phyloP scores from a whole-genome alignment of 2,113 vertebrate genomes.

The Aegithalos caudatus region DNA sequence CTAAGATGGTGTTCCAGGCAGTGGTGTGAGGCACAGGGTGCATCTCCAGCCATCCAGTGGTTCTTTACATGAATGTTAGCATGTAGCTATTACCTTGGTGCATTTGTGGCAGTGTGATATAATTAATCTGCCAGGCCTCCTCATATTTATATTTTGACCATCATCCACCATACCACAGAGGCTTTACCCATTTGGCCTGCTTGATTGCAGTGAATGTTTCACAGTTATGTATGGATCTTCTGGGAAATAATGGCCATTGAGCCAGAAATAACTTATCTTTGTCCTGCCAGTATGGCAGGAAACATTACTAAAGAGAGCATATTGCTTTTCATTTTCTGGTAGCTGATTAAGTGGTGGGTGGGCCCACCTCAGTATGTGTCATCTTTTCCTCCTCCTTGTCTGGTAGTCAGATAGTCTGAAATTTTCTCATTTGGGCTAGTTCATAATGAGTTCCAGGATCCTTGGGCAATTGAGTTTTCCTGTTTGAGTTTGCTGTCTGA shows the following conservation, averaged over 20 bases:
- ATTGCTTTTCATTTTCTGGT: background rate
- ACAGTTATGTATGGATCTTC: background rate
- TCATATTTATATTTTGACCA: background rate
- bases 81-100: no score
- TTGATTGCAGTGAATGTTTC: background rate
- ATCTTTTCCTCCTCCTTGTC: background rate
- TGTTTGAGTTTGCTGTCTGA: background rate
- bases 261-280: background rate
- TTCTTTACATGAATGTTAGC: rapidly evolving
- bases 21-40: background rate
- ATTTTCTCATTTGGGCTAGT: background rate
- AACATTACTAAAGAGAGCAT: background rate
- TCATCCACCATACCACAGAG: background rate
- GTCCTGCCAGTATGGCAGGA: background rate
- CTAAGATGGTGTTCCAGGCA: background rate
- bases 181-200: background rate
- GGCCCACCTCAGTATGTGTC: background rate
- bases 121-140: background rate
- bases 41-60: background rate
- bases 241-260: no score
- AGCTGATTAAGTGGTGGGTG: background rate
- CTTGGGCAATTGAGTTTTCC: background rate
- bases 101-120: background rate
- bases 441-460: background rate
- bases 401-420: background rate